Base-by-base conservation (phyloP, 2,888 invertebrate species). In the Tetropium fuscum region DNA sequence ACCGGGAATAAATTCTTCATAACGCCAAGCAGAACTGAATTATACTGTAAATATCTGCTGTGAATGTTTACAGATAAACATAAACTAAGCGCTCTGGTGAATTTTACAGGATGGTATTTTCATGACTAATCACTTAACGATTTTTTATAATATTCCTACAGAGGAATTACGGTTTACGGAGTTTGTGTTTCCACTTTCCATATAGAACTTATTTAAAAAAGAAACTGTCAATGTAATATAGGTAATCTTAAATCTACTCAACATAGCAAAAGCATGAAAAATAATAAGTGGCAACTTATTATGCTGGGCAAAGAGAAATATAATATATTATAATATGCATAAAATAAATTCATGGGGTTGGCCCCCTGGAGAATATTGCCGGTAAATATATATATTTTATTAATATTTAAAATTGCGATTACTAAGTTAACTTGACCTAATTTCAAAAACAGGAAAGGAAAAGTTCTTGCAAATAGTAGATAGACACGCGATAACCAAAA, bases 91-190 rank as follows among this genome's bases (percentile, higher is more conserved):
- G 11, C 11, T 11, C 20, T 22, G 10, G 10, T 22, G 32, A 36
- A 22, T 36, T 48, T n/a, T 22, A 7, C 22, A 8, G 48, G 36
- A 48, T 48, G 19, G 11, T 47, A 47, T 48, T 48, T 36, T 20
- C 48, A 20, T 48, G 34, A 36, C 19, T 19, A 20, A 22, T 15
- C 32, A 10, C 20, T 11, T 11, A 34, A 20, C 15, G 11, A 48
- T 4, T 34, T 48, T 48, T 36, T 38, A n/a, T 48, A n/a, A 22
- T 22, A 22, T 41, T 8, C 16, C 32, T 34, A 6, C 19, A 10
- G 32, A 48, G 36, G 36, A 36, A 22, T 38, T 22, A 36, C 11
- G 48, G 48, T 36, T n/a, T 41, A 41, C 7, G 19, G 8, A 15
- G 13, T 3, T 16, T 10, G 20, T 48, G 38, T 36, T 48, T 48